A percentile compares a stretch with the other conserved stretches of the same genome.
phyloP scores from a whole-genome alignment of 1,140 invertebrate genomes.

The Drosophila mojavensis region DNA sequence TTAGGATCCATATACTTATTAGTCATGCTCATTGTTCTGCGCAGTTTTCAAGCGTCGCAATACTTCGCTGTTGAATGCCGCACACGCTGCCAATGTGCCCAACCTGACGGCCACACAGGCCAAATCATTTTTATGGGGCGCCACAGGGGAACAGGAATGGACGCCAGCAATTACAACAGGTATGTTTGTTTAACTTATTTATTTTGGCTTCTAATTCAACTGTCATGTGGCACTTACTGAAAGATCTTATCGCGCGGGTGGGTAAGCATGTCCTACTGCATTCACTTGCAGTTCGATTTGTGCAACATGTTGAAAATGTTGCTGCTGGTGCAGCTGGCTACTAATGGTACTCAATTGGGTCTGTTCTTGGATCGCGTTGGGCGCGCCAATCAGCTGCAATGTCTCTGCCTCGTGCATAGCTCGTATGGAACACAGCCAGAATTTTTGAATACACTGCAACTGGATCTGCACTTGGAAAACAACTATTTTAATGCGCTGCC shows the following conservation, averaged over 20 bases:
- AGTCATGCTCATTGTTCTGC: neutral
- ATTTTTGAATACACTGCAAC: conserved; percentile 41
- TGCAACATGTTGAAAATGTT: conserved; percentile 42
- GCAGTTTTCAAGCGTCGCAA: conserved; percentile 69
- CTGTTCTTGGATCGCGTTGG: conserved; percentile 52
- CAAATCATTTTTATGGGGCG: conserved; percentile 93
- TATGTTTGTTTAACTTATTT: conserved; percentile 83
- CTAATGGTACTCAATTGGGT: conserved; percentile 23
- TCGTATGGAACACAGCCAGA: conserved; percentile 13
- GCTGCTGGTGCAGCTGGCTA: conserved; percentile 7
- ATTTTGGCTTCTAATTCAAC: conserved; percentile 18
- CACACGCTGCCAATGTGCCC: conserved; percentile 55
- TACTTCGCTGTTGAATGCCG: conserved; percentile 62
- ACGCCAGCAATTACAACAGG: conserved; percentile 97
- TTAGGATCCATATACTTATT: neutral
- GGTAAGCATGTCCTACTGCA: neutral
- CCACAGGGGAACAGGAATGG: conserved; percentile 97
- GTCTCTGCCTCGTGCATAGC: conserved; percentile 49
- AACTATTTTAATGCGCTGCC: conserved; percentile 50
- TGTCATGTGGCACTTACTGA: conserved; percentile 14
- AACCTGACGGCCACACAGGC: conserved; percentile 85
- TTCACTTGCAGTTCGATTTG: conserved; percentile 13
- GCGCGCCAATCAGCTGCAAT: conserved; percentile 24
- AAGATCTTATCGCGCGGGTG: conserved; percentile 50
- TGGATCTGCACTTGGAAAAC: conserved; percentile 18